Conservation (phyloP, 2,797 vertebrate genomes). For the Sternarchorhynchus goeldii region DNA sequence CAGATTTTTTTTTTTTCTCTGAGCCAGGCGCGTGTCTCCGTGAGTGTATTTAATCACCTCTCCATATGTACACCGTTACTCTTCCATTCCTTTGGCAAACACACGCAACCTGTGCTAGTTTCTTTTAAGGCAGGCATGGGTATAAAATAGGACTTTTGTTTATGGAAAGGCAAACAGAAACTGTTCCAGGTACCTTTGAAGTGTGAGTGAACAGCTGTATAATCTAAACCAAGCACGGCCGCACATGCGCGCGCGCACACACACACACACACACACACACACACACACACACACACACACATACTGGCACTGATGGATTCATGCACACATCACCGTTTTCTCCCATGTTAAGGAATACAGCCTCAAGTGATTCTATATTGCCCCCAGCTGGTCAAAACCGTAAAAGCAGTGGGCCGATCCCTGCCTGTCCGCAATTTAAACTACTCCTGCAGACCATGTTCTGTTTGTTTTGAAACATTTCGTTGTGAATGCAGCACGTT, state of each 20-base stretch:
- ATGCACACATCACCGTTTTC: constrained; percentile 11
- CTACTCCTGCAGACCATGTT: too few relatives aligned
- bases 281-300: background rate
- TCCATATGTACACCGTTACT: constrained; percentile 50
- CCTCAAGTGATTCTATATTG: constrained; percentile 27
- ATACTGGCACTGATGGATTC: constrained; percentile 8
- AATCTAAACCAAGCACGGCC: constrained; percentile 29
- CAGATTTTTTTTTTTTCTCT: background rate
- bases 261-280: background rate
- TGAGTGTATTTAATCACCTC: constrained; percentile 48
- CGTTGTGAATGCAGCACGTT: background rate
- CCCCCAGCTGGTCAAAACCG: constrained; percentile 44
- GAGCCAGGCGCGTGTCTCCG: constrained; percentile 30
- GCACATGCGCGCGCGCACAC: constrained; percentile 7
- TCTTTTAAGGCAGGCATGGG: constrained; percentile 2
- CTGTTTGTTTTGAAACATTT: too few relatives aligned
- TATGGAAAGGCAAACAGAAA: constrained; percentile 28
- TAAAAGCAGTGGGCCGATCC: background rate
- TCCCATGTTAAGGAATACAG: background rate
- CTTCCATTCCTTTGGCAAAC: constrained; percentile 46
- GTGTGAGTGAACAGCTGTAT: constrained; percentile 40
- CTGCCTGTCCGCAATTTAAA: background rate
- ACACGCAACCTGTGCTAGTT: constrained; percentile 29
- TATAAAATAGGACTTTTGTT: constrained; percentile 32
- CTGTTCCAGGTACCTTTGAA: constrained; percentile 39